Evolutionary conservation across 2,888 invertebrate species (phyloP), one percentile per base, ranked within the genome.

Genomic region (Hymenopus coronatus): DNA sequence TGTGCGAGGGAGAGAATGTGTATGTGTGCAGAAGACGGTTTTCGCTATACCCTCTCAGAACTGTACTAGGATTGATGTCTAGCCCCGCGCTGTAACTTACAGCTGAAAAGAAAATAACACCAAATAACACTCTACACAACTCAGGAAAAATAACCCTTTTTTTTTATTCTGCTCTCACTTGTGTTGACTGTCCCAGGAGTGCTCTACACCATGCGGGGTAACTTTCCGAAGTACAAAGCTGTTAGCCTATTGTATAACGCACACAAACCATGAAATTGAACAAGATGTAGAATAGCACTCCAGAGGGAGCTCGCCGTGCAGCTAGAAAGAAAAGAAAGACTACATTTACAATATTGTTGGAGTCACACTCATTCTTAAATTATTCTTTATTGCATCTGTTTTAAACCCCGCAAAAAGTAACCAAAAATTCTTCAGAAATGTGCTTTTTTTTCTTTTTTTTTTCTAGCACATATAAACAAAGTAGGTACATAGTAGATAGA

Each of bases 101-200:
- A 85, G 89, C 89, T 85, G 90, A 90, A 89, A 90, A 90, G 90
- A 90, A 90, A 90, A 90, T 90, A 90, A 89, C 90, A 90, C 90
- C 90, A 90, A 90, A 90, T 90, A 90, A 90, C 90, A 88, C 88
- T 89, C 87, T 82, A 87, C 87, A 82, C 30, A 82, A 82, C 82
- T 87, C 82, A 87, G 82, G 87, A 87, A 87, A 87, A 87, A 87
- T 87, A 87, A 82, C 87, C 30, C 28, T 33, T 28, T 40, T 27
- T 46, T 27, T 40, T 85, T 85, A 20, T 27, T 30, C n/a, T 30
- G 28, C 20, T 85, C 85, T 86, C 86, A 86, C 86, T 86, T 86
- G 28, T 86, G 87, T 82, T 28, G 81, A 25, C 28, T 25, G 82
- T 87, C 87, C 82, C 87, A 82, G 8, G 87, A 81, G 87, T 82